phyloP scores from a whole-genome alignment of 2,113 vertebrate genomes.

The Prolemur simus region DNA sequence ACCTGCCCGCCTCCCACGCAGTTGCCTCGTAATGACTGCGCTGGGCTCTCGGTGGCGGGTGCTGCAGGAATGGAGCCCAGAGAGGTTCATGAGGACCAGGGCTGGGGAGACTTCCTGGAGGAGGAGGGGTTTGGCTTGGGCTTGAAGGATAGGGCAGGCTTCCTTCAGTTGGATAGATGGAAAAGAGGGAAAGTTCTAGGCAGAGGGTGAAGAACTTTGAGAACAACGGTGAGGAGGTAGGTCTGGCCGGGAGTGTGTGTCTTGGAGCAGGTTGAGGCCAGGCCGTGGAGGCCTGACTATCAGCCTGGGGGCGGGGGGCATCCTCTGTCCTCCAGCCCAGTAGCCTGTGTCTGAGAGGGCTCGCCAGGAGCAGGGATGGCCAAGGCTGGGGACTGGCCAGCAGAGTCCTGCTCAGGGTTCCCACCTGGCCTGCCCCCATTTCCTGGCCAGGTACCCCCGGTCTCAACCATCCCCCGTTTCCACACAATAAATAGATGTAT shows the following conservation, averaged over 20 bases:
- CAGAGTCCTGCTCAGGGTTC: background rate
- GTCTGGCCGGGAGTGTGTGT: background rate
- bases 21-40: fast-evolving
- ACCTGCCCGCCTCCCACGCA: background rate
- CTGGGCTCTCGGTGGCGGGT: background rate
- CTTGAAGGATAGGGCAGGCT: background rate
- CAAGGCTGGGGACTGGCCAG: background rate
- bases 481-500: background rate
- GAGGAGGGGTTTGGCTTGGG: background rate
- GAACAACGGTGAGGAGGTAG: background rate
- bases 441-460: background rate
- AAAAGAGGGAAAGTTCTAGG: background rate
- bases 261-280: background rate
- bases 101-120: background rate
- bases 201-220: background rate
- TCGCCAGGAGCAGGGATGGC: background rate
- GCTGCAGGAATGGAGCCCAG: background rate
- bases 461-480: background rate
- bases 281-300: background rate
- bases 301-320: background rate
- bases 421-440: background rate
- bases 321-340: background rate
- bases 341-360: background rate
- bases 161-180: background rate
- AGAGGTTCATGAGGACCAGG: background rate